Conservation (phyloP, 2,888 invertebrate genomes). For the Odontomyia ornata region DNA sequence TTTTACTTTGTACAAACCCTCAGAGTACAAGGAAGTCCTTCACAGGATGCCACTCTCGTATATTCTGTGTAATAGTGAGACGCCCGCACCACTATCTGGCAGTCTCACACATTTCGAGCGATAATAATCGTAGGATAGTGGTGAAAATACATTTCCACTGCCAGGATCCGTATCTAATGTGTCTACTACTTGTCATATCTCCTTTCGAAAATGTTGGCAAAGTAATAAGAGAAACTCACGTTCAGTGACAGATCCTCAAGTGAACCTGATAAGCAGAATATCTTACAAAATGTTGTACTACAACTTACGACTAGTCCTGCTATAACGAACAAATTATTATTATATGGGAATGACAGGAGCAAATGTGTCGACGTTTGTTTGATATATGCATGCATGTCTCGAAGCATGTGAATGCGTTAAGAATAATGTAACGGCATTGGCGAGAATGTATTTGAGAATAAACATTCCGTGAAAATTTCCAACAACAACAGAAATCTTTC, state of each 20-base stretch:
- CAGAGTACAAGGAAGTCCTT: no score
- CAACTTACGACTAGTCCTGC: background rate
- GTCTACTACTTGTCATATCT: slow-evolving; percentile 16
- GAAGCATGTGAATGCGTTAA: no score
- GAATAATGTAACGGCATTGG: no score
- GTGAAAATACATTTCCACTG: background rate
- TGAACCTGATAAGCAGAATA: slow-evolving; percentile 21
- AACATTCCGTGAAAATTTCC: no score
- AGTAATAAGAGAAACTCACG: slow-evolving; percentile 19
- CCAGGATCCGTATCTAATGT: slow-evolving; percentile 13
- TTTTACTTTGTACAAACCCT: background rate
- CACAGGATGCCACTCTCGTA: no score
- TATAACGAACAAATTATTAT: slow-evolving; percentile 1
- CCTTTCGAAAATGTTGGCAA: slow-evolving; percentile 6
- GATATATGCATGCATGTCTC: background rate
- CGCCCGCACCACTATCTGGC: no score
- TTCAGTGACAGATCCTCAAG: slow-evolving; percentile 27
- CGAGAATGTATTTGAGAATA: no score
- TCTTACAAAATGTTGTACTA: slow-evolving; percentile 9
- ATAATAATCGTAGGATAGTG: slow-evolving; percentile 20
- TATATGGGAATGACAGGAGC: background rate
- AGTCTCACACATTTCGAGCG: background rate
- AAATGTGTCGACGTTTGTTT: slow-evolving; percentile 2
- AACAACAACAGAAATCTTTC: no score
- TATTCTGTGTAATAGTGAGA: no score